These are phyloP conservation scores for Acronicta aceris DNA, from an alignment of 2,888 invertebrate species.

Conservation along the genomic window DNA sequence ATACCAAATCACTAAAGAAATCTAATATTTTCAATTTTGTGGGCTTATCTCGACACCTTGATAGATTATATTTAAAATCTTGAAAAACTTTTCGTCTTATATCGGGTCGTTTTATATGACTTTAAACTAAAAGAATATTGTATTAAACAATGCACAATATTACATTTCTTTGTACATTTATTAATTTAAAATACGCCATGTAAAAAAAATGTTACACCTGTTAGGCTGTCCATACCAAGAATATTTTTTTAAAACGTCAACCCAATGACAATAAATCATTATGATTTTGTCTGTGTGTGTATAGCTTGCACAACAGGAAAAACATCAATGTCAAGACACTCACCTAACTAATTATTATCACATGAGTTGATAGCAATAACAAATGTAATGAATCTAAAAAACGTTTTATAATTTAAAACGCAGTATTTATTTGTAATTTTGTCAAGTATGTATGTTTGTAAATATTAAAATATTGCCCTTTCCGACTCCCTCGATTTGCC, in stretches of 20 bases:
- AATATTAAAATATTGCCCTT: slow-evolving; percentile 70
- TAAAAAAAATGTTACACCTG: background rate
- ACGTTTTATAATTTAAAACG: slow-evolving; percentile 32
- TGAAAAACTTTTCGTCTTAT: no score
- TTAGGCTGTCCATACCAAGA: slow-evolving; percentile 8
- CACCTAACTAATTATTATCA: slow-evolving; percentile 46
- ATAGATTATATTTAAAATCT: no score
- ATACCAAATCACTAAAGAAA: no score
- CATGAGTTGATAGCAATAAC: slow-evolving; percentile 25
- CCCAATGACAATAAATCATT: slow-evolving; percentile 44
- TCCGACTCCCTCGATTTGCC: slow-evolving; percentile 78
- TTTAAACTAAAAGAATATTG: no score
- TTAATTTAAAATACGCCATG: no score
- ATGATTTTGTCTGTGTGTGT: slow-evolving; percentile 37
- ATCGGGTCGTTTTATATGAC: no score
- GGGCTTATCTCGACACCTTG: background rate
- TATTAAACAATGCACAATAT: no score
- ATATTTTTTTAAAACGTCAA: slow-evolving; percentile 37
- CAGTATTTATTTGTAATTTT: slow-evolving; percentile 2
- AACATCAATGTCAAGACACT: slow-evolving; percentile 63
- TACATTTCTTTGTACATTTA: no score
- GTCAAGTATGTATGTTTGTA: slow-evolving; percentile 34
- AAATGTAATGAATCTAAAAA: slow-evolving; percentile 23
- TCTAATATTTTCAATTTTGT: background rate
- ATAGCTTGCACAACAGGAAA: slow-evolving; percentile 58